Base-by-base conservation (phyloP, 2,113 vertebrate species). In the Corvus hawaiiensis region DNA sequence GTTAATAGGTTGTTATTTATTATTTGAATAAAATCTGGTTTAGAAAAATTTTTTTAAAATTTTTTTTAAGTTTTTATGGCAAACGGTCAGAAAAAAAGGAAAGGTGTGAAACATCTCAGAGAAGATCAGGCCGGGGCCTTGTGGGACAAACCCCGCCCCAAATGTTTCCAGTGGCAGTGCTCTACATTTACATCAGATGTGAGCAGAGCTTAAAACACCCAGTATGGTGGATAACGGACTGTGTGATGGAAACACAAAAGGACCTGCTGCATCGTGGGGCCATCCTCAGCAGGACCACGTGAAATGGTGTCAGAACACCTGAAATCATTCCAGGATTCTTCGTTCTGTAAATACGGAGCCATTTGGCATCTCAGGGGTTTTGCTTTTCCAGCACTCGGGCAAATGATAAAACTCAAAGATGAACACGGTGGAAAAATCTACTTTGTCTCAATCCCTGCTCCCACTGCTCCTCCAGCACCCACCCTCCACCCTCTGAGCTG, bases 1-100 rank as follows among this genome's bases (percentile, higher is more conserved):
- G 80, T 97, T 97, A 97, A 97, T 97, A 77, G 94, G 94, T 83
- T 94, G 89, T 86, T 96, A 59, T 79, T 95, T 91, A 95, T 94
- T 90, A 96, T 89, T 94, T 86, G 80, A 93, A 91, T 87, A 89
- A 92, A 93, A 96, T 89, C 90, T 17, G 32, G 43, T 71, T 89
- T 52, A 49, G 61, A 76, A 86, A 88, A 94, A 13, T 13, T 41
- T 41, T 37, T 37, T 37, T 37, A 9, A 10, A 37, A 37, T 37
- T 37, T 37, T 37, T 37, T 37, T 37, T 37, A 37, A 37, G 37
- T 37, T 37, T 37, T 37, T 37, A 37, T 37, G 39, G 79, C 26
- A 54, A 72, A 37, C 0, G 15, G 73, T 76, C 56, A 84, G 91
- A 77, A 78, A 84, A 63, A 63, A 8, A 79, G 49, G 58, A 81